Conservation (phyloP, 2,797 vertebrate species). For the Sylvilagus floridanus region DNA sequence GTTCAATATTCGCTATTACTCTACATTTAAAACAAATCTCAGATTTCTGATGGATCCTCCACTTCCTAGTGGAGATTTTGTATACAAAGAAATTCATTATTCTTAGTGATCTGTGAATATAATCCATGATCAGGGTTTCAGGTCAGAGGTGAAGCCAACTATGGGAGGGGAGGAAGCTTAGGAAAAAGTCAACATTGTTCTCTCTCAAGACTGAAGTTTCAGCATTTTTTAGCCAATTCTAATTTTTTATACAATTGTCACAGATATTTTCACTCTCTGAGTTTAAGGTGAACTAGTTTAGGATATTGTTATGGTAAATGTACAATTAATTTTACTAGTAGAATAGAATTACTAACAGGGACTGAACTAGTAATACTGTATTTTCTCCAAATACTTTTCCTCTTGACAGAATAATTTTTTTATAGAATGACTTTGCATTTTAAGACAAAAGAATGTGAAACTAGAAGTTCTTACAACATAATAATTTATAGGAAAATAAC, state of each 20-base stretch:
- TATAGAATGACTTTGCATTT: constrained; percentile 24
- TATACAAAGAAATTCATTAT: background rate
- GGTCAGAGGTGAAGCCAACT: background rate
- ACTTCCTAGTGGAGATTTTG: background rate
- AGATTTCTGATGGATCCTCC: background rate
- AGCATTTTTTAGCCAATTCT: background rate
- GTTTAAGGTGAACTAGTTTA: constrained; percentile 16
- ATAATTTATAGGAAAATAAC: constrained; percentile 30
- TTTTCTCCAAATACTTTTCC: constrained; percentile 42
- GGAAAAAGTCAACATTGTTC: constrained; percentile 26
- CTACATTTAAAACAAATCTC: constrained; percentile 1
- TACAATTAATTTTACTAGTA: constrained; percentile 1
- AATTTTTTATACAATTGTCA: background rate
- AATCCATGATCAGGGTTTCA: background rate
- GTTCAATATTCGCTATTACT: constrained; percentile 3
- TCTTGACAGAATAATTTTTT: background rate
- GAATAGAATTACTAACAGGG: background rate
- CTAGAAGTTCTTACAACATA: background rate
- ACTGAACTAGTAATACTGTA: background rate
- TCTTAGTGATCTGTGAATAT: background rate
- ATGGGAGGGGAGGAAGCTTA: background rate
- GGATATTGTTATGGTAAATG: constrained; percentile 17
- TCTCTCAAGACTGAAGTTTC: background rate
- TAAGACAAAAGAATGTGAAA: constrained; percentile 42
- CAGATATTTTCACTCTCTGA: background rate